Percentiles rank a stretch among this genome's conserved stretches.
Evolutionary conservation across 2,888 invertebrate species (phyloP).

Genomic region (Oligia strigilis): DNA sequence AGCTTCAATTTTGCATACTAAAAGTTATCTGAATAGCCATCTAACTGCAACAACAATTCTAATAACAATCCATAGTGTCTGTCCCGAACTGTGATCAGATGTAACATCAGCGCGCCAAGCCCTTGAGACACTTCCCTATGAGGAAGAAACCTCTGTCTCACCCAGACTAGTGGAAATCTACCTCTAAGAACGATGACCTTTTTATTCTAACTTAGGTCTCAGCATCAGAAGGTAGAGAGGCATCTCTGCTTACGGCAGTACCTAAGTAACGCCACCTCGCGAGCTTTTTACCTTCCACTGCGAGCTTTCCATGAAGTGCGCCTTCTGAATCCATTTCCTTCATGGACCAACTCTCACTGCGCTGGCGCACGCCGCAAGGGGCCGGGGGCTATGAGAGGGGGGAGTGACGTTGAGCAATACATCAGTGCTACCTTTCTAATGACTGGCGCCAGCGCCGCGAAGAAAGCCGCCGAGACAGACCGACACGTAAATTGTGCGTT

Average conservation of each 20-base stretch:
- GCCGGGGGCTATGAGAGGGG: constrained; percentile 23
- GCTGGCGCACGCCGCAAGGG: constrained; percentile 38
- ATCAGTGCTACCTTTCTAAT: constrained; percentile 66
- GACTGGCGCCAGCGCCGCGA: constrained; percentile 62
- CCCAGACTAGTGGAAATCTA: not conserved
- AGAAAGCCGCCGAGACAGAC: constrained; percentile 55
- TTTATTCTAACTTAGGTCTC: not conserved
- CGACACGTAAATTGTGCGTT: constrained; percentile 58
- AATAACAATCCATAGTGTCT: not conserved
- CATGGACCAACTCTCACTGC: constrained; percentile 48
- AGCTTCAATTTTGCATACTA: not conserved
- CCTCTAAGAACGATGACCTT: not conserved
- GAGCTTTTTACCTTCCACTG: not conserved
- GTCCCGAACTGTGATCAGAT: not conserved
- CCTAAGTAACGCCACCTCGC: not conserved
- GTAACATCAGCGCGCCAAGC: not conserved
- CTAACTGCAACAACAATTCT: not conserved
- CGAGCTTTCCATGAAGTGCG: constrained; percentile 16
- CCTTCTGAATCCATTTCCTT: constrained; percentile 29
- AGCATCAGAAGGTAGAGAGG: not conserved
- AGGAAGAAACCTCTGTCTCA: not conserved
- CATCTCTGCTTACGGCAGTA: not conserved
- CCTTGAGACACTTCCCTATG: not conserved
- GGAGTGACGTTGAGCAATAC: constrained; percentile 51
- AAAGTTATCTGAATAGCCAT: not conserved